A percentile compares a stretch with the other conserved stretches of the same genome.
Conservation (phyloP, 2,888 invertebrate genomes). For the Gastrophysa polygoni region DNA sequence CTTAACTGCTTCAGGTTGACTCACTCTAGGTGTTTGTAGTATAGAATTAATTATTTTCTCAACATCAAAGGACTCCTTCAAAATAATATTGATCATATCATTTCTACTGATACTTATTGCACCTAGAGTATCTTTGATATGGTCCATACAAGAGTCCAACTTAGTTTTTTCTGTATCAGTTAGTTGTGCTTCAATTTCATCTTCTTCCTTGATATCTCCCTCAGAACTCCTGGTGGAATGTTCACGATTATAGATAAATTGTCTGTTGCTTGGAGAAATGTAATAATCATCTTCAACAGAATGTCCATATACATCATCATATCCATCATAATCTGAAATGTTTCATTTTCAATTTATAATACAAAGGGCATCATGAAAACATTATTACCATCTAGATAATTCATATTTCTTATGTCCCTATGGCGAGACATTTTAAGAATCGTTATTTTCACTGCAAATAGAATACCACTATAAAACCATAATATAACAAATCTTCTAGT, state of each 20-base stretch:
- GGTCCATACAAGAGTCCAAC: slow-evolving; percentile 83
- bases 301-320: slow-evolving; percentile 90
- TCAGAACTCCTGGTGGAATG: slow-evolving; percentile 69
- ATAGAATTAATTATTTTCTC: slow-evolving; percentile 77
- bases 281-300: slow-evolving; percentile 93
- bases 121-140: slow-evolving; percentile 79
- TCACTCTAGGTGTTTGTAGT: slow-evolving; percentile 43
- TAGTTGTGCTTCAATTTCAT: slow-evolving; percentile 56
- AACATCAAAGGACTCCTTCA: slow-evolving; percentile 75
- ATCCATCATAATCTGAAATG: slow-evolving; percentile 81
- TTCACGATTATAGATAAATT: slow-evolving; percentile 84
- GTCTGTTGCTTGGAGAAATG: slow-evolving; percentile 86
- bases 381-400: slow-evolving; percentile 75
- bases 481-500: too few relatives aligned
- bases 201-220: slow-evolving; percentile 74
- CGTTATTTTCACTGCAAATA: background rate
- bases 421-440: slow-evolving; percentile 80
- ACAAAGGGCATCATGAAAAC: background rate
- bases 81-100: slow-evolving; percentile 72
- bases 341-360: slow-evolving; percentile 18
- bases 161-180: slow-evolving; percentile 74
- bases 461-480: too few relatives aligned
- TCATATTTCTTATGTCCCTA: slow-evolving; percentile 82
- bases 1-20: slow-evolving; percentile 18
- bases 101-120: slow-evolving; percentile 73